These are phyloP conservation scores for Caenorhabditis panamensis DNA, from an alignment of 2,888 invertebrate species.

Conservation along the genomic window DNA sequence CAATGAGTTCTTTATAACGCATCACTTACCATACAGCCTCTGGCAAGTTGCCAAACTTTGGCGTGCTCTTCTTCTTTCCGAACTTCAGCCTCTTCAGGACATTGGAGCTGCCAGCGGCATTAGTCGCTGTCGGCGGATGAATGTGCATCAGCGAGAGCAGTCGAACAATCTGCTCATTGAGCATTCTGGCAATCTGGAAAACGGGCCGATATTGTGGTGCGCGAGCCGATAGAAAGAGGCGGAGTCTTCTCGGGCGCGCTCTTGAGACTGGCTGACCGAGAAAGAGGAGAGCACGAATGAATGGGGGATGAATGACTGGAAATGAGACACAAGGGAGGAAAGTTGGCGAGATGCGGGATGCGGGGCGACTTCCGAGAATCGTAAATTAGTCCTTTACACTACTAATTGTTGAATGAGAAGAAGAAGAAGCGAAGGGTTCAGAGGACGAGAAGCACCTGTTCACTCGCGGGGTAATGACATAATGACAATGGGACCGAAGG, in stretches of 20 bases:
- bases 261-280: not conserved
- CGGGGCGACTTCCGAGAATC: slow-evolving; percentile 42
- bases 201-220: slow-evolving; percentile 13
- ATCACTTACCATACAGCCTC: slow-evolving; percentile 58
- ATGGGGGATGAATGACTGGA: slow-evolving; percentile 50
- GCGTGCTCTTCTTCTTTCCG: slow-evolving; percentile 47
- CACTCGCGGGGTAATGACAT: too few species aligned
- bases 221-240: slow-evolving; percentile 52
- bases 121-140: slow-evolving; percentile 47
- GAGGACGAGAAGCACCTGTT: slow-evolving; percentile 20
- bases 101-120: slow-evolving; percentile 15
- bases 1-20: too few species aligned
- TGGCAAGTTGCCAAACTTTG: slow-evolving; percentile 56
- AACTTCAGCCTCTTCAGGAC: slow-evolving; percentile 44
- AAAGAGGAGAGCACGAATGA: slow-evolving; percentile 16
- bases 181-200: slow-evolving; percentile 60
- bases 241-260: slow-evolving; percentile 22
- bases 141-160: slow-evolving; percentile 59
- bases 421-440: slow-evolving; percentile 1
- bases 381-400: slow-evolving; percentile 50
- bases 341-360: too few species aligned
- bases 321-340: slow-evolving; percentile 26
- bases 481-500: too few species aligned
- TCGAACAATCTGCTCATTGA: slow-evolving; percentile 59
- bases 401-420: slow-evolving; percentile 48